phyloP scores from a whole-genome alignment of 2,113 vertebrate genomes.

The Mesoclemmys tuberculata region DNA sequence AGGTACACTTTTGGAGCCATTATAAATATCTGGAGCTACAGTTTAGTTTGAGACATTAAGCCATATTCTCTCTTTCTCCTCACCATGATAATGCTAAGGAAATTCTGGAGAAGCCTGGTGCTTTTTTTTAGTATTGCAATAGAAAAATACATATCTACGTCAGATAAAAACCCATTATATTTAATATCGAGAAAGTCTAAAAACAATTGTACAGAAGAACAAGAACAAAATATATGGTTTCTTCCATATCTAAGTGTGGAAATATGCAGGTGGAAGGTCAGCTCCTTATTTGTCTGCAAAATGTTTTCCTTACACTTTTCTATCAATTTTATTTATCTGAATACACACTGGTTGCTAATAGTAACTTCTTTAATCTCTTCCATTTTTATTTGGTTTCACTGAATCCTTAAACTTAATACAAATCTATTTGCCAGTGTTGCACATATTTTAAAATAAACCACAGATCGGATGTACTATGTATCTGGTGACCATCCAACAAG shows the following conservation, averaged over 20 bases:
- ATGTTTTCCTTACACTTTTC: not conserved
- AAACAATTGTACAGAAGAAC: not conserved
- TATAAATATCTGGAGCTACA: not conserved
- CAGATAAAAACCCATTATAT: not conserved
- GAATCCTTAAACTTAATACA: not conserved
- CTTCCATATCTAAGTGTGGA: not conserved
- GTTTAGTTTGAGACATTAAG: not conserved
- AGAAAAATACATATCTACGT: not conserved
- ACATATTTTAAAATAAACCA: not conserved
- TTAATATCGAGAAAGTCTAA: not conserved
- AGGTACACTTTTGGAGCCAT: not conserved
- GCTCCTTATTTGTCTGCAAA: not conserved
- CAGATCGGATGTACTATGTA: not conserved
- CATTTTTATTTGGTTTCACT: not conserved
- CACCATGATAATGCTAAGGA: not conserved
- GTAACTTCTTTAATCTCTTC: not conserved
- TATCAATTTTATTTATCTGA: not conserved
- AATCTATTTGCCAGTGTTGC: not conserved
- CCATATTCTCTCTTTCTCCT: not conserved
- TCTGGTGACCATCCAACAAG: not conserved
- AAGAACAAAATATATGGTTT: not conserved
- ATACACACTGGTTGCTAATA: not conserved
- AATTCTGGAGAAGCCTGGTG: not conserved
- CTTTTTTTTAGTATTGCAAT: not conserved
- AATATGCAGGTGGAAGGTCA: not conserved